Evolutionary conservation across 2,888 invertebrate species (phyloP), one percentile per base, ranked within the genome.

Genomic region (Tiliacea aurago): DNA sequence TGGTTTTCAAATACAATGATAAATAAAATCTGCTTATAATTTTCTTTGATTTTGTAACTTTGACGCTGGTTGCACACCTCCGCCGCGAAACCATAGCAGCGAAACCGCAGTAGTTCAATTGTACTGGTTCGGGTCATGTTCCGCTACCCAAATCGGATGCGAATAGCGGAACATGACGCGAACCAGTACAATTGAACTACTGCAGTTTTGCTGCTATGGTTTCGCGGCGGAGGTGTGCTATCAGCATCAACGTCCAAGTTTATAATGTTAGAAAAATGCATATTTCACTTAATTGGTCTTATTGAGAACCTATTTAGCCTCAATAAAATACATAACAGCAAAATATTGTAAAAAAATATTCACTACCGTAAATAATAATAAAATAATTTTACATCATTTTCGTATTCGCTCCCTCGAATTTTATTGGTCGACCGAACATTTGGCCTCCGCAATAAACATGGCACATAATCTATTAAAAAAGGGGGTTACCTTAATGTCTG

Each of bases 381-480:
- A 61, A 68, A 65, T 59, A 41, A 53, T 61, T 56, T 58, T 51
- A 68, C 28, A 61, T 70, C 63, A 49, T 70, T 64, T 64, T 49
- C 62, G 23, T 65, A 74, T 75, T 64, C 43, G 41, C 28, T 23
- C 37, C 37, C 37, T 43, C 43, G 3, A 5, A 0, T 76, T 61
- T 81, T 84, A 81, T 84, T 62, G 72, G 43, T 53, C 18, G 37
- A 23, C 23, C 28, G 51, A 63, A 75, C 59, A 65, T 78, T 64
- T 28, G 13, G 43, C 23, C 7, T 53, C 15, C 18, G 72, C 61
- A 56, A 77, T 86, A 86, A 86, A 84, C 23, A 68, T 76, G 65
- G 51, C 70, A 59, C 62, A 79, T 78, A 78, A 86, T 86, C 82
- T 86, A 87, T 82, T 85, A 87, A 84, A 89, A 87, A 84, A 74